Base-by-base conservation (phyloP, 2,888 invertebrate genomes). In the Agriopis marginaria region DNA sequence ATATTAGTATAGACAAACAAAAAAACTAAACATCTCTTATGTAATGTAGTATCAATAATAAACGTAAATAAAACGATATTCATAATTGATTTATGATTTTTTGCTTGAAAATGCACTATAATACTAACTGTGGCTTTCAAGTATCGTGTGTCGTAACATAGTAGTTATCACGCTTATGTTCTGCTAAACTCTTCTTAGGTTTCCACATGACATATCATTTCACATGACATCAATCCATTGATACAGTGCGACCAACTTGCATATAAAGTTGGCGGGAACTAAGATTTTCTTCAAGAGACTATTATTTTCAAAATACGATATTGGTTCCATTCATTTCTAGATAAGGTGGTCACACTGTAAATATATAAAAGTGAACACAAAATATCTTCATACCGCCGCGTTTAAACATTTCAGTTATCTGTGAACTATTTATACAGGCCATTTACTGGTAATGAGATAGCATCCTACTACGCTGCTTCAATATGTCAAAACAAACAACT, bases 121-220 rank as follows among this genome's bases (percentile, higher is more conserved):
- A 58, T 45, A 58, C 32, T 51, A 44, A 62, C 64, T 69, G 69
- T 69, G 69, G 51, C 56, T 65, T 65, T 56, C 42, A 14, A 39
- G 44, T n/a, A 49, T 47, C 32, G 55, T 61, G 50, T 76, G 71
- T 73, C 70, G 74, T 72, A 70, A 68, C 69, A 61, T 54, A 56
- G 65, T 72, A 74, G 73, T 64, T 58, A 66, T 75, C 77, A 78
- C 77, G 80, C 80, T 80, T 80, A 67, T 74, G 69, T 77, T 77
- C 76, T 79, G 80, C 79, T 79, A 77, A 77, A 77, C 71, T 73
- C 66, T 70, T 66, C 66, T 70, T 12, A 66, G 23, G 63, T 70
- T 70, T 76, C 71, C 66, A 71, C 58, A 62, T 49, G 32, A 59
- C 63, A 63, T 55, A 50, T 39, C 2, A 45, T 54, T 7, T 54